These are phyloP conservation scores for Lindbergichthys nudifrons DNA, from an alignment of 2,797 vertebrate species.

Conservation along the genomic window DNA sequence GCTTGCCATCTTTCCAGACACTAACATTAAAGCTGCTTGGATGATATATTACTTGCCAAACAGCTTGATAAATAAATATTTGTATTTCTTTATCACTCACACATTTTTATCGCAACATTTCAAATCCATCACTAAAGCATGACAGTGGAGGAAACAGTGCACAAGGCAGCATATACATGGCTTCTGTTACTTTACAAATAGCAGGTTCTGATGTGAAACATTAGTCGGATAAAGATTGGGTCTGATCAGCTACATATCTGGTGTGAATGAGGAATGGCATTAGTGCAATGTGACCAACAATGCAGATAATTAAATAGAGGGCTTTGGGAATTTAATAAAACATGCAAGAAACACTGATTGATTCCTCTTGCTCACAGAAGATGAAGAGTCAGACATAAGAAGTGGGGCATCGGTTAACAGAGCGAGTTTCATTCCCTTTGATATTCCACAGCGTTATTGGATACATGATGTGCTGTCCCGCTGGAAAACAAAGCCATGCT, in stretches of 20 bases:
- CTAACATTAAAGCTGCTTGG: background rate
- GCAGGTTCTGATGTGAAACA: background rate
- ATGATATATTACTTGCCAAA: background rate
- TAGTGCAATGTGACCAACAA: slow-evolving; percentile 1
- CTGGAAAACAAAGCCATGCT: slow-evolving; percentile 69
- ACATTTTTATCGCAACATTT: background rate
- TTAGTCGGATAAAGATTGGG: background rate
- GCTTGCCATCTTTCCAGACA: background rate
- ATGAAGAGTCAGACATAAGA: background rate
- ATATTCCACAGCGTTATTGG: slow-evolving; percentile 57
- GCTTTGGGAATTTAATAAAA: slow-evolving; percentile 5
- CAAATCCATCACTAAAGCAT: background rate
- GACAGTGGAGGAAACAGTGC: background rate
- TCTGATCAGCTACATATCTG: slow-evolving; percentile 5
- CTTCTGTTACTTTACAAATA: background rate
- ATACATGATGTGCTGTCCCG: slow-evolving; percentile 43
- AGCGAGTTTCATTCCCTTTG: slow-evolving; percentile 32
- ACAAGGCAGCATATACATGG: background rate
- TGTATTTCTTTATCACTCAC: background rate
- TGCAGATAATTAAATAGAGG: background rate
- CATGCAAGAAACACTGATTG: background rate
- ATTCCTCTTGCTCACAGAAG: background rate
- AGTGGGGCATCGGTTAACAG: slow-evolving; percentile 13
- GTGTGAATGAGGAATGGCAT: background rate
- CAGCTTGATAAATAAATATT: background rate